Conservation (phyloP, 1,140 invertebrate genomes). For the Chlorops oryzae region DNA sequence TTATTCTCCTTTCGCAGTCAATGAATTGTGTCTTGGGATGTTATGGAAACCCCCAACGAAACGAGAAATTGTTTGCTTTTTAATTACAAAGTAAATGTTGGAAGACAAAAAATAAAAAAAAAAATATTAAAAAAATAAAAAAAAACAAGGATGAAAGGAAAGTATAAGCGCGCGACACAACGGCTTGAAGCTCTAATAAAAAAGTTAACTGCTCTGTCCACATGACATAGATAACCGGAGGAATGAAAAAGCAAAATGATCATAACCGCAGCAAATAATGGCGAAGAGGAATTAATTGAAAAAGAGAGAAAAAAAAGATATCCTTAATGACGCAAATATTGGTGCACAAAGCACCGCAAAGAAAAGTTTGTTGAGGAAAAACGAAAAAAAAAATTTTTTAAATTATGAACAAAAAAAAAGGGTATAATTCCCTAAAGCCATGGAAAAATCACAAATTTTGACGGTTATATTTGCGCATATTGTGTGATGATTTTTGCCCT, state of each 20-base stretch:
- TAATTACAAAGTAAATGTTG: background rate
- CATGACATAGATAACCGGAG: background rate
- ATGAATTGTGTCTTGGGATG: no score
- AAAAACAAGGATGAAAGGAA: background rate
- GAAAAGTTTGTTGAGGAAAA: background rate
- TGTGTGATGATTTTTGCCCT: no score
- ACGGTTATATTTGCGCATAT: no score
- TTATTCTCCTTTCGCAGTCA: no score
- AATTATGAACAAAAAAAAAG: no score
- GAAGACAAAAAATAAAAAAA: background rate
- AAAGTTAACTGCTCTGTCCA: background rate
- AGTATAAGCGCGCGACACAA: no score
- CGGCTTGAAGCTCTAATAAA: no score
- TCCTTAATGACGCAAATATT: slow-evolving; percentile 7
- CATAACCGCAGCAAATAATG: background rate
- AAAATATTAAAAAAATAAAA: background rate
- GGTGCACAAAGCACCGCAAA: background rate
- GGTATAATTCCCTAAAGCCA: no score
- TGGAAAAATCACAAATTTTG: no score
- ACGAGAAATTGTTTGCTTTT: background rate
- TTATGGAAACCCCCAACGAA: no score
- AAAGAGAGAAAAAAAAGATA: background rate
- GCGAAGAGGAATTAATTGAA: background rate
- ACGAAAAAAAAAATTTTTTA: no score
- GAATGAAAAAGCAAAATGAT: background rate